Evolutionary conservation across 2,113 vertebrate genomes (phyloP).

Genomic region (Ariopsis seemanni): DNA sequence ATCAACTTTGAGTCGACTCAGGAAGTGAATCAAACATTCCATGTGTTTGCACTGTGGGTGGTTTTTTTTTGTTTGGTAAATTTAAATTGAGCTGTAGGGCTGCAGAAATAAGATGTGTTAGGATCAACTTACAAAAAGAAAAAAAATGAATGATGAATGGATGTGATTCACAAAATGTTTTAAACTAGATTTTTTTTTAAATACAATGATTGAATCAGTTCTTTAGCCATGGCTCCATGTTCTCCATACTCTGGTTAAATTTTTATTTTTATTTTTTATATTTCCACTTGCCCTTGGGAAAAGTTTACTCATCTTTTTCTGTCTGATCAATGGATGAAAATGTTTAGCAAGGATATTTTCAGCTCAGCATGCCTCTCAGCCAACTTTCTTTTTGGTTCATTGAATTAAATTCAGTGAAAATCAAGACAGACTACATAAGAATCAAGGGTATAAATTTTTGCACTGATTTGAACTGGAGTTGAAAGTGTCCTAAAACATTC

Average conservation of each 20-base stretch:
- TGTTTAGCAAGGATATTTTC: too few species aligned
- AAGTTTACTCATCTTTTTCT: too few species aligned
- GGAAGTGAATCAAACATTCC: background rate
- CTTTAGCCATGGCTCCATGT: background rate
- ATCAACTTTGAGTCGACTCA: background rate
- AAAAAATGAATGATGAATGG: background rate
- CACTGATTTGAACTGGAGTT: too few species aligned
- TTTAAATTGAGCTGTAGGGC: background rate
- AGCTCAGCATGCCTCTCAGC: too few species aligned
- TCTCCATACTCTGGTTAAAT: background rate
- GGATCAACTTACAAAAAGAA: background rate
- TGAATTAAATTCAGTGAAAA: background rate
- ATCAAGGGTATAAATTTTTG: too few species aligned
- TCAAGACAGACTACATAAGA: background rate
- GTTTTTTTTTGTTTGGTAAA: too few species aligned
- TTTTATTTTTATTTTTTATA: too few species aligned
- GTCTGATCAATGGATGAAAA: too few species aligned
- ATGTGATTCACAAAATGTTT: background rate
- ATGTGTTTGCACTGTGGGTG: background rate
- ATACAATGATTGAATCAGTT: background rate
- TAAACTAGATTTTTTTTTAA: background rate
- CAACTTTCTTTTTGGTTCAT: too few species aligned
- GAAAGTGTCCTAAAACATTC: too few species aligned
- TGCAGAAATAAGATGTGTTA: background rate
- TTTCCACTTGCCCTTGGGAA: too few species aligned